Base-by-base conservation (phyloP, 2,888 invertebrate species). In the Euproctis similis region DNA sequence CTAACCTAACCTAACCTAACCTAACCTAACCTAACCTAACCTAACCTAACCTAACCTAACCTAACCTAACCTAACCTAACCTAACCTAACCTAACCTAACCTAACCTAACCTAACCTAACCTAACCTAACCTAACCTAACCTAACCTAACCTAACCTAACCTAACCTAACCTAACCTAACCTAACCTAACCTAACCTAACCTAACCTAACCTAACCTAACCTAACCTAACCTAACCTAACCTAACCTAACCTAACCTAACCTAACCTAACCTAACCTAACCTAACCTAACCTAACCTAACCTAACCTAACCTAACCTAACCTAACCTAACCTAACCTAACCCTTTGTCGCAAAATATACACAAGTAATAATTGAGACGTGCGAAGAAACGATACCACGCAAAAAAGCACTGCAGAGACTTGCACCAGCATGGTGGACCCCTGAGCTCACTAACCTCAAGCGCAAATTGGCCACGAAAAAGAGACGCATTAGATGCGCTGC, bases 111-210 rank as follows among this genome's bases (percentile, higher is more conserved):
- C 21, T 21, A 28, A 20, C 27, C 21, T 21, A 28, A 20, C 27
- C 27, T 28, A 28, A 28, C 27, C 27, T 28, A 28, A 28, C 27
- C 27, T 28, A 28, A 28, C 27, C 27, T 28, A 28, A 28, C 27
- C 27, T 28, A 28, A 28, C 27, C 27, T 28, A 28, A 28, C 27
- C 27, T 28, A 28, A 28, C 27, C 27, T 28, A 28, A 28, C 27
- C 27, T 28, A 28, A 28, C 27, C 27, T 28, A 28, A 28, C 27
- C 27, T 28, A 28, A 28, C 27, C 27, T 28, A 28, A 28, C 27
- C 27, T 28, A 28, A 28, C 27, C 27, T 28, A 28, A 28, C 27
- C 43, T 28, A 28, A 28, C 27, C 27, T 28, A 28, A 28, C 27
- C 27, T 28, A 28, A 28, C 27, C 27, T 28, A 28, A 28, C 27